A percentile compares a stretch with the other conserved stretches of the same genome.
These are phyloP conservation scores for Liolophura sinensis DNA, from an alignment of 1,140 invertebrate species.

Conservation along the genomic window DNA sequence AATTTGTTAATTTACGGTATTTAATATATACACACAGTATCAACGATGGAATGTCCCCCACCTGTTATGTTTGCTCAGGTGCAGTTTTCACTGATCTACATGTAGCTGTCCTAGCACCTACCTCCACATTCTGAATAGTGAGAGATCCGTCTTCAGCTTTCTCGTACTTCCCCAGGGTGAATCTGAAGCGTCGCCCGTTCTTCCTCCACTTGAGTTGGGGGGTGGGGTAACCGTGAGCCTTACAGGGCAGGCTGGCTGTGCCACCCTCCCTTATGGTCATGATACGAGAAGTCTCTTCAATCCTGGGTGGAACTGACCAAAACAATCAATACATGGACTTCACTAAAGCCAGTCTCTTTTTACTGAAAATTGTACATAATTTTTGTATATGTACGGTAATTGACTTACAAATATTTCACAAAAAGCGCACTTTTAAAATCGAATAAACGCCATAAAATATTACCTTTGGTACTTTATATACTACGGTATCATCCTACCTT, in stretches of 20 bases:
- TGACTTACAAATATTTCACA: no score
- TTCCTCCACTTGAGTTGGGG: conserved; percentile 49
- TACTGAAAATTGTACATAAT: no score
- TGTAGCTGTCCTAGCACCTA: conserved; percentile 10
- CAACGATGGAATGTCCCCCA: no score
- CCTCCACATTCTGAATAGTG: conserved; percentile 34
- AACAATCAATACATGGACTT: conserved; percentile 6
- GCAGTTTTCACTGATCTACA: not conserved
- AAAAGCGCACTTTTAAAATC: no score
- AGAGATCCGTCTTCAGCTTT: conserved; percentile 33
- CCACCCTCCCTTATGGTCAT: conserved; percentile 40
- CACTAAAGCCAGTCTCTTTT: no score
- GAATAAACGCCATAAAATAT: no score
- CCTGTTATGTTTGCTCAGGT: no score
- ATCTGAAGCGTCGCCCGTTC: conserved; percentile 35
- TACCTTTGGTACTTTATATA: no score
- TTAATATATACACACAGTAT: no score
- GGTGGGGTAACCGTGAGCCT: conserved; percentile 49
- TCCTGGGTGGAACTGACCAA: conserved; percentile 46
- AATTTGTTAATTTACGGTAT: no score
- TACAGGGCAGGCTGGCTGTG: conserved; percentile 46
- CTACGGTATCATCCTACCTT: no score
- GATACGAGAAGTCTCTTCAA: conserved; percentile 30
- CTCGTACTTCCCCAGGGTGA: conserved; percentile 22
- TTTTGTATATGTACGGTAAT: no score